A percentile compares a stretch with the other conserved stretches of the same genome.
phyloP scores from a whole-genome alignment of 2,113 vertebrate species.

The Smithornis capensis region DNA sequence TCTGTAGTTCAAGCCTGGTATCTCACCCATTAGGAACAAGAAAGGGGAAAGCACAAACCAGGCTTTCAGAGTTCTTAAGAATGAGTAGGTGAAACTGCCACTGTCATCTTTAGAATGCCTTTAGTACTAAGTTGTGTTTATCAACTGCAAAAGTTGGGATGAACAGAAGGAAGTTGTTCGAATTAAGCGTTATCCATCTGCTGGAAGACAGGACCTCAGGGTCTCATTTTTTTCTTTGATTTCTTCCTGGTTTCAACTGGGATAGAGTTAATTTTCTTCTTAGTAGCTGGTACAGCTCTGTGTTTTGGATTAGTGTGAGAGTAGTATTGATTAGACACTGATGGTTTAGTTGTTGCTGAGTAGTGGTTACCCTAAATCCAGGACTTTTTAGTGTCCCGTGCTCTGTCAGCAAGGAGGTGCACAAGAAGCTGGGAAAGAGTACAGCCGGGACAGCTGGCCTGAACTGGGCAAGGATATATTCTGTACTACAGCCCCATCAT shows the following conservation, averaged over 20 bases:
- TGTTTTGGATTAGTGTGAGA: neutral
- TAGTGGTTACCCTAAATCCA: neutral
- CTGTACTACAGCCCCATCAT: neutral
- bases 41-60: neutral
- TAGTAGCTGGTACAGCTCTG: neutral
- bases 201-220: neutral
- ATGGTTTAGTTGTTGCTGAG: neutral
- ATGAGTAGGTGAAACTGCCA: neutral
- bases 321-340: neutral
- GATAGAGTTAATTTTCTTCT: neutral
- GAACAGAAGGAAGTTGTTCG: neutral
- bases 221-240: neutral
- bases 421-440: neutral
- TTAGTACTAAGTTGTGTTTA: neutral
- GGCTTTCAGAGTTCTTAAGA: neutral
- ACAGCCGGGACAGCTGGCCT: neutral
- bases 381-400: rapidly evolving
- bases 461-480: no score
- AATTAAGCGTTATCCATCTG: neutral
- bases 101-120: neutral
- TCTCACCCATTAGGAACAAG: neutral
- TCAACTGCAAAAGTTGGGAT: neutral
- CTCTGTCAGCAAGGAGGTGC: neutral
- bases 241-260: neutral
- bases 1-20: neutral